A percentile compares a stretch with the other conserved stretches of the same genome.
These are phyloP conservation scores for Chaetorhynchus papuensis DNA, from an alignment of 2,113 vertebrate genomes.

Conservation along the genomic window DNA sequence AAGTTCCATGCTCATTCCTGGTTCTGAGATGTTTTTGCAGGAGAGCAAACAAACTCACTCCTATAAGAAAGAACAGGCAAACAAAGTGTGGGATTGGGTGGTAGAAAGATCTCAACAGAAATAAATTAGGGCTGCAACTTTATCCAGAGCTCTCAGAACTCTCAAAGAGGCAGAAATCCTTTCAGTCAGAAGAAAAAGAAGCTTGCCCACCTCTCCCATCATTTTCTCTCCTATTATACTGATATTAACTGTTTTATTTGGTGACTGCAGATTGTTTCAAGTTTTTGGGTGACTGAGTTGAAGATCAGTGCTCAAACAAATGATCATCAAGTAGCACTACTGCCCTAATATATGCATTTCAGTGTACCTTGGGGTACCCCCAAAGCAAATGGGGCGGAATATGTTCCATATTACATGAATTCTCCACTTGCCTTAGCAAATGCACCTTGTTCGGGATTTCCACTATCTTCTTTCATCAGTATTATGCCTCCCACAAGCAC, in stretches of 20 bases:
- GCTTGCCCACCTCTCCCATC: neutral
- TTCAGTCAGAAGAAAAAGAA: neutral
- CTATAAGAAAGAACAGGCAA: constrained; percentile 2
- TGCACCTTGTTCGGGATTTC: neutral
- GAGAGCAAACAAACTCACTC: constrained; percentile 5
- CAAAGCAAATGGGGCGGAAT: neutral
- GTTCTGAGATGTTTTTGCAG: neutral
- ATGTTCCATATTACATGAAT: neutral
- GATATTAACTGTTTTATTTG: neutral
- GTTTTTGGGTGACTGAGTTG: neutral
- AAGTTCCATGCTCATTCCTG: neutral
- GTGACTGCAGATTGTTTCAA: neutral
- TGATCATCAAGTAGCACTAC: neutral
- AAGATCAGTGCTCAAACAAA: neutral
- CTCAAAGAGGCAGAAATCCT: neutral
- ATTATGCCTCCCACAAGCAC: neutral
- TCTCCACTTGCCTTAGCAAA: neutral
- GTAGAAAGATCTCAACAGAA: neutral
- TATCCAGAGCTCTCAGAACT: neutral
- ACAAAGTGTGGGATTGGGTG: neutral
- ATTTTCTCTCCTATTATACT: neutral
- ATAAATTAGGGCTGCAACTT: neutral
- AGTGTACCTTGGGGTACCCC: neutral
- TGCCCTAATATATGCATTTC: neutral
- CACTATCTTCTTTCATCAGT: neutral